These are phyloP conservation scores for Parotia lawesii DNA, from an alignment of 2,113 vertebrate species.

Conservation along the genomic window DNA sequence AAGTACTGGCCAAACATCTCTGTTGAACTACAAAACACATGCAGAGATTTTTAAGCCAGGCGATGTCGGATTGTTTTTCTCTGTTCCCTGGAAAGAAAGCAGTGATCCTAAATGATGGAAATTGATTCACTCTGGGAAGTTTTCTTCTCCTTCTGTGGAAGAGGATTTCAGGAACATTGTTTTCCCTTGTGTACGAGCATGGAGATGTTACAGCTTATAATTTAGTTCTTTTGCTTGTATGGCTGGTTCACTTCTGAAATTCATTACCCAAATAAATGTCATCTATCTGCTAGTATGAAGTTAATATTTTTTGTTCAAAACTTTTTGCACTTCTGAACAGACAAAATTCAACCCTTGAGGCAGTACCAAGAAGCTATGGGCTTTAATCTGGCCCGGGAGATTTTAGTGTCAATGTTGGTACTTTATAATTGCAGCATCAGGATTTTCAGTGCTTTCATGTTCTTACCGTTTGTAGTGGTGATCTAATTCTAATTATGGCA, in stretches of 20 bases:
- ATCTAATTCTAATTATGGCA: not conserved
- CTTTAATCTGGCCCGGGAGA: not conserved
- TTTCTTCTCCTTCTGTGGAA: not conserved
- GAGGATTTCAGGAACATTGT: not conserved
- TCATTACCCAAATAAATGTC: not conserved
- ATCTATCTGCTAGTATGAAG: not conserved
- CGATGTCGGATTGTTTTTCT: rapidly evolving
- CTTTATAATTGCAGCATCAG: not conserved
- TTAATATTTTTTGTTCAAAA: not conserved
- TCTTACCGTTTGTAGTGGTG: not conserved
- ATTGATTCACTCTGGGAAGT: not conserved
- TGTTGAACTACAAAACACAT: not conserved
- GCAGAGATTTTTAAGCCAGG: not conserved
- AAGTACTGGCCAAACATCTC: not conserved
- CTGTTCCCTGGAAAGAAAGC: not conserved
- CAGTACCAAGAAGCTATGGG: not conserved
- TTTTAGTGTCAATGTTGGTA: not conserved
- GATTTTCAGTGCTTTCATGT: not conserved
- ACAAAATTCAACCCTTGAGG: not conserved
- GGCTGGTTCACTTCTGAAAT: not conserved
- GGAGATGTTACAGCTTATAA: not conserved
- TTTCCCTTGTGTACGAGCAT: rapidly evolving
- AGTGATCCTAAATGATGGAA: not conserved
- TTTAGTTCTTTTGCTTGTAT: not conserved
- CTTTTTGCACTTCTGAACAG: not conserved